phyloP scores from a whole-genome alignment of 2,797 vertebrate genomes.

The Rhabdophis nuchalis region DNA sequence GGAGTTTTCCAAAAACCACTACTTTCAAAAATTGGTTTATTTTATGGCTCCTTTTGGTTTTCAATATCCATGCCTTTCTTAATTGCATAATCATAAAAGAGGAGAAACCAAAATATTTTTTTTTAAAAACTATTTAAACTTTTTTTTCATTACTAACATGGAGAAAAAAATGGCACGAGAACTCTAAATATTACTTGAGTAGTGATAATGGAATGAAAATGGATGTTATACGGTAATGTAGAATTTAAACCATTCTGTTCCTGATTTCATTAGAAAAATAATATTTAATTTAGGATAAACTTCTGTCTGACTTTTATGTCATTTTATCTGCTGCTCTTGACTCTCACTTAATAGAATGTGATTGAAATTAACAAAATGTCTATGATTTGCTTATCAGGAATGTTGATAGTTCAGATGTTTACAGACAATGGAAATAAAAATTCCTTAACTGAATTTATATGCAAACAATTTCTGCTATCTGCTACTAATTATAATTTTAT shows the following conservation, averaged over 20 bases:
- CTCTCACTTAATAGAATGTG: conserved; percentile 1
- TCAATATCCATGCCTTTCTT: rapidly evolving
- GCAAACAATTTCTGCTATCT: conserved; percentile 39
- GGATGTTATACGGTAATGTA: neutral
- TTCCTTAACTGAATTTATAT: conserved; percentile 56
- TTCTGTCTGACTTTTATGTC: conserved; percentile 35
- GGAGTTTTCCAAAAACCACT: neutral
- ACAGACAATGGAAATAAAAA: conserved; percentile 64
- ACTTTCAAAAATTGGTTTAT: neutral
- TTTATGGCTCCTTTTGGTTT: conserved; percentile 14
- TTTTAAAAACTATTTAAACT: neutral
- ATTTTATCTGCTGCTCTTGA: conserved; percentile 6
- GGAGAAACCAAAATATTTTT: neutral
- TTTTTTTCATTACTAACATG: neutral
- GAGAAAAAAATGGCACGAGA: neutral
- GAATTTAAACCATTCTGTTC: neutral
- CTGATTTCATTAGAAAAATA: neutral
- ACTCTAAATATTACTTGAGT: neutral
- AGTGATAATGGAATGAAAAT: neutral
- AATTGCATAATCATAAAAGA: neutral
- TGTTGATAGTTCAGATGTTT: conserved; percentile 72
- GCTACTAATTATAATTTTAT: conserved; percentile 75
- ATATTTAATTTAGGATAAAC: neutral
- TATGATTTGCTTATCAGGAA: neutral
- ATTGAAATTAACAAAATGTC: neutral